Base-by-base conservation (phyloP, 2,797 vertebrate species). In the Chromobotia macracanthus region DNA sequence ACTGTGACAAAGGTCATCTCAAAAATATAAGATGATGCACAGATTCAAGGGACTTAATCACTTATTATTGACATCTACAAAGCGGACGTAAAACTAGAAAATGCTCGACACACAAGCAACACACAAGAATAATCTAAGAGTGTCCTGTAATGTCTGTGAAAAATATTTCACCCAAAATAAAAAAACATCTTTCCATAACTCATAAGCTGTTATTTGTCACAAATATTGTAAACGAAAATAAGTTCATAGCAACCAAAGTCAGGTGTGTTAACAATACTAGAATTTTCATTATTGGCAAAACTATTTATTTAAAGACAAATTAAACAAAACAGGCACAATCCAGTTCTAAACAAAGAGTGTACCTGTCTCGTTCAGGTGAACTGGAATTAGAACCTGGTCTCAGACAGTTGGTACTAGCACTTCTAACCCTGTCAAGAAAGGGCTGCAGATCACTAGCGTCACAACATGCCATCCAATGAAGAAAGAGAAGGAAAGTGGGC, bases 371-470 rank as follows among this genome's bases (percentile, higher is more conserved):
- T 94, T 98, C 95, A 94, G 96, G 93, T 96, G 97, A 95, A 94
- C 95, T 96, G 94, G 93, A 95, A 96, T 95, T 96, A 96, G 94
- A 94, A 93, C 96, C 95, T 96, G 97, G 96, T 93, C 94, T 96
- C 95, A 99, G 97, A 96, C 97, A 98, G 96, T 95, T 97, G 96
- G 96, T 95, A 93, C 97, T 99, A 98, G 96, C 95, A 91, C 97
- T 98, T 94, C 95, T 97, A 97, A 96, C 95, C 94, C 96, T 98
- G 95, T 96, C 95, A 96, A 99, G 95, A 92, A 95, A 95, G 92
- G 96, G 95, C 94, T 97, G 95, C 80, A 98, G 95, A 94, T 98
- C 97, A 96, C 97, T 99, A 98, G 95, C 94, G 76, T 80, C 95
- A 96, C 93, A 95, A 96, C 95, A 98, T 96, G 94, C 93, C 95